Percentiles rank a stretch among this genome's conserved stretches.
Conservation (phyloP, 2,888 invertebrate species). For the Chloroclystis v-ata region DNA sequence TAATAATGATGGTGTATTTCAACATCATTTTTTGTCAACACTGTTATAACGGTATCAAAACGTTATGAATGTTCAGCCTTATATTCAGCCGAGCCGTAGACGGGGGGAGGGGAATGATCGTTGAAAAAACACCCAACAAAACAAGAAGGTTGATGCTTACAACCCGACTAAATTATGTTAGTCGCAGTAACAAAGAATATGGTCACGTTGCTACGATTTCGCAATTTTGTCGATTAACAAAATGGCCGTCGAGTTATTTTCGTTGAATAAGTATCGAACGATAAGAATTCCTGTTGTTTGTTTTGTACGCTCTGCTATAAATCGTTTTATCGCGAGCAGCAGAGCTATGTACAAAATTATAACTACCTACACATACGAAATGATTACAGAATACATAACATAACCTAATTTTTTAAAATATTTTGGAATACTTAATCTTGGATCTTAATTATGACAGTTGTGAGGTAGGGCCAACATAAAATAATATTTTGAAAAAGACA, state of each 20-base stretch:
- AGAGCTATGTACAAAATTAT: not conserved
- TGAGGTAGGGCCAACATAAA: constrained; percentile 13
- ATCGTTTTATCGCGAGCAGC: constrained; percentile 2
- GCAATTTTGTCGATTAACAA: constrained; percentile 28
- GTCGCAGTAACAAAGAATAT: constrained; percentile 49
- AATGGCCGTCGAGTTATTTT: constrained; percentile 33
- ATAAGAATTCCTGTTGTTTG: constrained; percentile 41
- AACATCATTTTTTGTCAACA: not conserved
- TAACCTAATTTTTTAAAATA: not conserved
- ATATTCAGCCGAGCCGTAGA: constrained; percentile 24
- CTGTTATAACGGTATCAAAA: constrained; percentile 13
- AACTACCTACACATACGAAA: not conserved
- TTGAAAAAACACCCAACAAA: constrained; percentile 56
- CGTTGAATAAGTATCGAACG: constrained; percentile 30
- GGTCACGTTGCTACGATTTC: constrained; percentile 29
- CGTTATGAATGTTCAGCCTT: constrained; percentile 42
- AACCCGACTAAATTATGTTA: constrained; percentile 46
- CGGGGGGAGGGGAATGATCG: constrained; percentile 46
- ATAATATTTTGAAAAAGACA: not conserved
- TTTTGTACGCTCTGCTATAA: constrained; percentile 31
- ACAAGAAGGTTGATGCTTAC: constrained; percentile 61
- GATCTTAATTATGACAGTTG: constrained; percentile 1
- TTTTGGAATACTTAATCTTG: not conserved
- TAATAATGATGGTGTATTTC: not conserved
- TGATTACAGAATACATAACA: not conserved